phyloP scores from a whole-genome alignment of 2,888 invertebrate species.

The Noctua janthina region DNA sequence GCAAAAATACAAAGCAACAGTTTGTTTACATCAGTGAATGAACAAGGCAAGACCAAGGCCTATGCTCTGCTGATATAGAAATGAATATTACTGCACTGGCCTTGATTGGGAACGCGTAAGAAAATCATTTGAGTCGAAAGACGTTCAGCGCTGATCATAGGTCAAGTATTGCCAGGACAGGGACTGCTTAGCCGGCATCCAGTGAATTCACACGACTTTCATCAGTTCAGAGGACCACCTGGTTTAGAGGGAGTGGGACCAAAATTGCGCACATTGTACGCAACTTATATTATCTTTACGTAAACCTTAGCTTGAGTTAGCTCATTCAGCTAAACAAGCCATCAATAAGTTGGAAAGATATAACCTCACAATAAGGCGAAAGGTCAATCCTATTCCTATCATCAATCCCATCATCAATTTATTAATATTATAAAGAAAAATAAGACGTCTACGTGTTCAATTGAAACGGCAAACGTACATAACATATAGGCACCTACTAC shows the following conservation, averaged over 20 bases:
- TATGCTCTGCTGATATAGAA: constrained; percentile 27
- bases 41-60: constrained; percentile 45
- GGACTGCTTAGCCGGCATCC: not conserved
- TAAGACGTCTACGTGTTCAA: constrained; percentile 45
- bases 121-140: not conserved
- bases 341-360: not conserved
- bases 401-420: constrained; percentile 12
- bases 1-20: constrained; percentile 51
- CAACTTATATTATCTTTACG: not conserved
- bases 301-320: not conserved
- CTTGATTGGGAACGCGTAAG: constrained; percentile 2
- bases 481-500: constrained; percentile 15
- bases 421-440: constrained; percentile 41
- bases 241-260: no score
- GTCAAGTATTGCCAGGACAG: not conserved
- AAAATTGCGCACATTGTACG: not conserved
- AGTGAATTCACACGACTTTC: not conserved
- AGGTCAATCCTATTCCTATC: constrained; percentile 4
- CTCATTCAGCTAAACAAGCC: not conserved
- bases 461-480: constrained; percentile 46
- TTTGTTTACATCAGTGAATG: constrained; percentile 49
- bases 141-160: not conserved
- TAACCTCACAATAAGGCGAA: not conserved
- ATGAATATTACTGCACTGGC: constrained; percentile 9
- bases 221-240: not conserved